Evolutionary conservation across 2,888 invertebrate species (phyloP).

Genomic region (Teleiodes luculella): DNA sequence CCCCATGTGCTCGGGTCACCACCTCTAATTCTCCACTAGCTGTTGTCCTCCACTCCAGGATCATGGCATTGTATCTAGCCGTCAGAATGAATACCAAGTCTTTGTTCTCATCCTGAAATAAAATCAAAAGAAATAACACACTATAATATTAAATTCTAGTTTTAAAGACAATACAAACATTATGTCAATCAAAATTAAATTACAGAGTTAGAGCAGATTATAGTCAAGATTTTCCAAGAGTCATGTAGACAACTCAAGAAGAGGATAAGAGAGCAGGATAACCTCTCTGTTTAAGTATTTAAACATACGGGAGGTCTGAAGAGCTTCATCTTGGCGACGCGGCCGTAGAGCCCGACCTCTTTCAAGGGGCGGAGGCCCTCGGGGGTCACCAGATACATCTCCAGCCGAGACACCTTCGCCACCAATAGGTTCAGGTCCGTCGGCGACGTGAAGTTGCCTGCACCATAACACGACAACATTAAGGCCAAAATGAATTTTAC

Average conservation of each 20-base stretch:
- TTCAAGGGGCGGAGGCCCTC: constrained; percentile 96
- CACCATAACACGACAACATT: constrained; percentile 23
- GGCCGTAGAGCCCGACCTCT: constrained; percentile 96
- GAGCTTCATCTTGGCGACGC: constrained; percentile 95
- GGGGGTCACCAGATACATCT: constrained; percentile 96
- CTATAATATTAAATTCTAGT: no score
- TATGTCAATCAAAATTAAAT: no score
- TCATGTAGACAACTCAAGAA: no score
- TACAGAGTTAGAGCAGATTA: no score
- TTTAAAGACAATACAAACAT: no score
- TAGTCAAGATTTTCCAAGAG: no score
- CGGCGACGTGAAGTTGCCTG: constrained; percentile 97
- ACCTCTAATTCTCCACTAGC: constrained; percentile 91
- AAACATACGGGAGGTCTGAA: constrained; percentile 94
- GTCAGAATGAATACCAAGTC: constrained; percentile 96
- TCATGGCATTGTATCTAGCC: constrained; percentile 97
- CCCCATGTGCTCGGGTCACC: constrained; percentile 96
- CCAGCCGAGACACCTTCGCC: constrained; percentile 95
- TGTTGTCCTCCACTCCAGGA: constrained; percentile 90
- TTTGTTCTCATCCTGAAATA: constrained; percentile 88
- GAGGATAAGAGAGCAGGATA: no score
- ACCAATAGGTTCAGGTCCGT: constrained; percentile 96
- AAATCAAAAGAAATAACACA: no score
- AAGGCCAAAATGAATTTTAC: no score
- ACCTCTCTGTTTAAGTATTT: no score